A percentile compares a stretch with the other conserved stretches of the same genome.
These are phyloP conservation scores for Xestoiulus laeticollis DNA, from an alignment of 2,888 invertebrate species.

Conservation along the genomic window DNA sequence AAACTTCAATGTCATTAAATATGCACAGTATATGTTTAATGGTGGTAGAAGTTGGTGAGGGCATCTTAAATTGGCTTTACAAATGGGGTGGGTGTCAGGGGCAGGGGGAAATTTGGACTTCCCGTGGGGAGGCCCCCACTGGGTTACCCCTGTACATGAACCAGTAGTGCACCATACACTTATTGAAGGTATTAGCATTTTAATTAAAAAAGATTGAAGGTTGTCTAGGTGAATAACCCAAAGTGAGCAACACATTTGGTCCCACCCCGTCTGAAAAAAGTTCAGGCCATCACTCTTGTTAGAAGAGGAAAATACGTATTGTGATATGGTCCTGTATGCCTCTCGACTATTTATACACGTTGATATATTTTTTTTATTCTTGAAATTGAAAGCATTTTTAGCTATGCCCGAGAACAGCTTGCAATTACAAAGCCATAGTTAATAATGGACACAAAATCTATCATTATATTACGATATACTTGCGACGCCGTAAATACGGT, in stretches of 20 bases:
- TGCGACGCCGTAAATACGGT: background rate
- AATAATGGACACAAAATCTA: background rate
- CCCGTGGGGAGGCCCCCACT: slow-evolving; percentile 33
- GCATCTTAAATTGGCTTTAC: slow-evolving; percentile 37
- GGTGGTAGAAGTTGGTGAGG: slow-evolving; percentile 28
- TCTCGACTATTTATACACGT: slow-evolving; percentile 12
- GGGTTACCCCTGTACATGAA: slow-evolving; percentile 44
- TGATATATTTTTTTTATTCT: slow-evolving; percentile 5
- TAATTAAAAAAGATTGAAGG: slow-evolving; percentile 52
- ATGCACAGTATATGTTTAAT: slow-evolving; percentile 29
- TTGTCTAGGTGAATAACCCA: slow-evolving; percentile 51
- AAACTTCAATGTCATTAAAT: slow-evolving; percentile 32
- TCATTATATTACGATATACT: background rate
- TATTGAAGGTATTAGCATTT: slow-evolving; percentile 50
- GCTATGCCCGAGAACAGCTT: background rate
- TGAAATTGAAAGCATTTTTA: background rate
- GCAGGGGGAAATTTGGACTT: background rate
- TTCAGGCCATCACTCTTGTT: slow-evolving; percentile 10
- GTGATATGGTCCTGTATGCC: background rate
- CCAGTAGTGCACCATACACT: slow-evolving; percentile 46
- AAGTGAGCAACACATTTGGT: slow-evolving; percentile 15
- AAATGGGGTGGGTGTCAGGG: slow-evolving; percentile 5
- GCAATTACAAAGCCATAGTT: background rate
- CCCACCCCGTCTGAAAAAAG: slow-evolving; percentile 17
- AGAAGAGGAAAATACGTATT: background rate